Conservation (phyloP, 2,797 vertebrate species). For the Centropyge bicolor region DNA sequence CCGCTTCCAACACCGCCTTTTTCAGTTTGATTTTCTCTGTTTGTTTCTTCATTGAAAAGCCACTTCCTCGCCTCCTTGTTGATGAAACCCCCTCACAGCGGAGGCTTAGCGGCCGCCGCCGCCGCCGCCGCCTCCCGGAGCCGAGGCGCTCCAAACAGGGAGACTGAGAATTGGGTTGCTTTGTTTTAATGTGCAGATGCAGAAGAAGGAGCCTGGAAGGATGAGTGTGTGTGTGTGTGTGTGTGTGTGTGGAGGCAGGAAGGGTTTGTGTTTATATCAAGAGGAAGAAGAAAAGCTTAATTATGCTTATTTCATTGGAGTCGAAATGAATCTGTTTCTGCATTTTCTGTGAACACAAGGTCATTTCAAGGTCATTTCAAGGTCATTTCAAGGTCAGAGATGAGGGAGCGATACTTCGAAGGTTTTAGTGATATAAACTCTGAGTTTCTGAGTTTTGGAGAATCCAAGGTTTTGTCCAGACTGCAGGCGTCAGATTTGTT, state of each 20-base stretch:
- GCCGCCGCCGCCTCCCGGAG: conserved; percentile 14
- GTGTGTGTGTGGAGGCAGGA: not conserved
- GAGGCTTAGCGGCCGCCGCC: conserved; percentile 12
- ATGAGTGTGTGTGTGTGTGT: not conserved
- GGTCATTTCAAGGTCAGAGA: not conserved
- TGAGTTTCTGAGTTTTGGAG: not conserved
- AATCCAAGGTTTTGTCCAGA: too few relatives aligned
- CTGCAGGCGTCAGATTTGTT: too few relatives aligned
- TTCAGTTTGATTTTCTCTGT: not conserved
- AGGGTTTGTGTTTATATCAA: not conserved
- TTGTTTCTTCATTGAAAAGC: conserved; percentile 22
- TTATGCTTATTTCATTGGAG: not conserved
- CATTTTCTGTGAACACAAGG: not conserved
- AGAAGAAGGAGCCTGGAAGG: not conserved
- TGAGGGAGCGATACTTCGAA: not conserved
- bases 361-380: not conserved
- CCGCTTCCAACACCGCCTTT: not conserved
- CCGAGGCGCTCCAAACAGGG: not conserved
- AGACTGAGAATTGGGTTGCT: conserved; percentile 1
- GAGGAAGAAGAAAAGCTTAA: conserved; percentile 2
- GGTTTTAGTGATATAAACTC: not conserved
- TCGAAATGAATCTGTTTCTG: not conserved
- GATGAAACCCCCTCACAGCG: not conserved
- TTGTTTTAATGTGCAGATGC: conserved; percentile 30
- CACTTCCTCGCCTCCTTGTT: not conserved